Evolutionary conservation across 2,888 invertebrate species (phyloP).

Genomic region (Polia nebulosa): DNA sequence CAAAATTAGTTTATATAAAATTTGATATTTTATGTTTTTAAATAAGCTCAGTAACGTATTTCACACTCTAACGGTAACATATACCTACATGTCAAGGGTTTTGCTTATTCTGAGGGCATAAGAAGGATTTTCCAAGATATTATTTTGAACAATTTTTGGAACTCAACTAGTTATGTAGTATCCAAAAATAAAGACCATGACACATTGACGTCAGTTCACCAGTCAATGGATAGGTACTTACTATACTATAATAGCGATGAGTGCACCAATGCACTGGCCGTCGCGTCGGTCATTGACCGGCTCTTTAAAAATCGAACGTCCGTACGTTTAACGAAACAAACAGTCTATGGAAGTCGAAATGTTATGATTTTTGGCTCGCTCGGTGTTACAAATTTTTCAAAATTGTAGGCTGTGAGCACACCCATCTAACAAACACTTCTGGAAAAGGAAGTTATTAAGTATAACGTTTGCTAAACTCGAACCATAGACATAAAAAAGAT

Average conservation of each 20-base stretch:
- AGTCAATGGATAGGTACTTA: slow-evolving; percentile 10
- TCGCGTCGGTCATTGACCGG: slow-evolving; percentile 11
- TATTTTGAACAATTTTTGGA: background rate
- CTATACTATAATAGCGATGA: slow-evolving; percentile 16
- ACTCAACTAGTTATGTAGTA: background rate
- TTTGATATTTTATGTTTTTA: too few species aligned
- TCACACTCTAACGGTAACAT: too few species aligned
- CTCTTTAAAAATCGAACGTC: slow-evolving; percentile 1
- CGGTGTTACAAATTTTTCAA: background rate
- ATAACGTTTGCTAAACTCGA: background rate
- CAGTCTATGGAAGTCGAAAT: background rate
- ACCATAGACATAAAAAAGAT: background rate
- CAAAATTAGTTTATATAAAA: too few species aligned
- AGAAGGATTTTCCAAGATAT: background rate
- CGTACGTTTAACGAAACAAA: background rate
- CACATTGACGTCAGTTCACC: slow-evolving; percentile 14
- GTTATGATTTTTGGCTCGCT: slow-evolving; percentile 1
- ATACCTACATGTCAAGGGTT: too few species aligned
- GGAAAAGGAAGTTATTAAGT: background rate
- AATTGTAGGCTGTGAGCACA: background rate
- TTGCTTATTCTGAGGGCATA: background rate
- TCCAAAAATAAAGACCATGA: background rate
- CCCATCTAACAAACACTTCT: background rate
- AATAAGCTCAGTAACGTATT: too few species aligned
- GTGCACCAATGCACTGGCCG: slow-evolving; percentile 22